Percentiles rank a stretch among this genome's conserved stretches.
Conservation (phyloP, 2,113 vertebrate genomes). For the Tachysurus vachellii region DNA sequence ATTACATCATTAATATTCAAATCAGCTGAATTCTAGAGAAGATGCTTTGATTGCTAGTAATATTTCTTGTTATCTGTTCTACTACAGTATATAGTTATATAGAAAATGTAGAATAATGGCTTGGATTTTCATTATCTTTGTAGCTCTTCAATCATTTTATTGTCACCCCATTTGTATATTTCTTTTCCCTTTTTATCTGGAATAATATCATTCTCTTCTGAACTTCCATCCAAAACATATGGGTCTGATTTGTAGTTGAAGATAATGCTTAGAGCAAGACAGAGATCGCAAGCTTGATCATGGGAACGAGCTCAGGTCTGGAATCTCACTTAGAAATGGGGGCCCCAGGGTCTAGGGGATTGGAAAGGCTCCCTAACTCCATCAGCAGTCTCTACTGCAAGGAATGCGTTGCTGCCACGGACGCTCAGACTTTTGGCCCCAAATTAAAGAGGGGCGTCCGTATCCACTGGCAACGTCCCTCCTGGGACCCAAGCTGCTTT, state of each 20-base stretch:
- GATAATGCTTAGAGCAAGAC: slow-evolving; percentile 64
- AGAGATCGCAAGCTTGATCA: slow-evolving; percentile 43
- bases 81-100: background rate
- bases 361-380: slow-evolving; percentile 69
- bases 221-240: slow-evolving; percentile 52
- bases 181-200: slow-evolving; percentile 37
- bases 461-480: slow-evolving; percentile 71
- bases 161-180: slow-evolving; percentile 35
- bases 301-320: slow-evolving; percentile 73
- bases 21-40: background rate
- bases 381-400: slow-evolving; percentile 66
- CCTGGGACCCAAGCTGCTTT: slow-evolving; percentile 75
- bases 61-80: background rate
- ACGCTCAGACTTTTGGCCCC: slow-evolving; percentile 73
- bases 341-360: slow-evolving; percentile 65
- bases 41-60: background rate
- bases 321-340: slow-evolving; percentile 74
- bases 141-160: background rate
- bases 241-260: slow-evolving; percentile 54
- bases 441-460: slow-evolving; percentile 72
- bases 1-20: background rate
- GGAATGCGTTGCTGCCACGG: slow-evolving; percentile 70
- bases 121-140: background rate
- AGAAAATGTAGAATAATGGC: background rate
- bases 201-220: slow-evolving; percentile 41